Base-by-base conservation (phyloP, 2,797 vertebrate species). In the Luscinia megarhynchos region DNA sequence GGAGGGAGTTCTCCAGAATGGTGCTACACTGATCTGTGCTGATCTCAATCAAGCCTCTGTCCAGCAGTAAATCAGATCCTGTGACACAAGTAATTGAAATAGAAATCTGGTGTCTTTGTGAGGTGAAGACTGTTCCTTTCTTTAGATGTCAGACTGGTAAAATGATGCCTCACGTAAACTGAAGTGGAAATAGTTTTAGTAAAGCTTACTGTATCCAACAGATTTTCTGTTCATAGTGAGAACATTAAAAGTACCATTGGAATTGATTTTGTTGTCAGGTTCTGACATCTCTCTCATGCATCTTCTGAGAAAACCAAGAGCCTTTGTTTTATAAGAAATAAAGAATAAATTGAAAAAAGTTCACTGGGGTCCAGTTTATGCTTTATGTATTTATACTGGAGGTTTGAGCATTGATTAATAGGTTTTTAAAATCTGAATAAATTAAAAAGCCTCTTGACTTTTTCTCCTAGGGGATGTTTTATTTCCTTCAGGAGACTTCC, bases 221-320 rank as follows among this genome's bases (percentile, higher is more conserved):
- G 84, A 94, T 94, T 96, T 96, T 96, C 94, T 97, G 55, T 63
- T 97, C 84, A 72, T 95, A 95, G 89, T 91, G 89, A 96, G 92
- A 97, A 93, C 66, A 94, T 3, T 78, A 84, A 54, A 89, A 89
- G 43, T 64, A 73, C 70, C 57, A 20, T 30, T 74, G 70, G 70
- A 78, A 58, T 5, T 82, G 20, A 15, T 67, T 89, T 76, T 67
- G 41, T 24, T 84, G 30, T 90, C 58, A 40, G 8, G 32, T 76
- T 70, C 51, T 86, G 18, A 10, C 82, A 75, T 22, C 14, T 62
- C 36, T 87, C 58, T 86, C 16, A 16, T 0, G 1, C 32, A 29
- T 30, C 34, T 62, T 66, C 73, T 67, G 67, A 86, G 63, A 73
- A 88, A 91, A 73, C 5, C 29, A 69, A 84, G 55, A 78, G 29